Evolutionary conservation across 2,888 invertebrate genomes (phyloP).

Genomic region (Argynnis bischoffii): DNA sequence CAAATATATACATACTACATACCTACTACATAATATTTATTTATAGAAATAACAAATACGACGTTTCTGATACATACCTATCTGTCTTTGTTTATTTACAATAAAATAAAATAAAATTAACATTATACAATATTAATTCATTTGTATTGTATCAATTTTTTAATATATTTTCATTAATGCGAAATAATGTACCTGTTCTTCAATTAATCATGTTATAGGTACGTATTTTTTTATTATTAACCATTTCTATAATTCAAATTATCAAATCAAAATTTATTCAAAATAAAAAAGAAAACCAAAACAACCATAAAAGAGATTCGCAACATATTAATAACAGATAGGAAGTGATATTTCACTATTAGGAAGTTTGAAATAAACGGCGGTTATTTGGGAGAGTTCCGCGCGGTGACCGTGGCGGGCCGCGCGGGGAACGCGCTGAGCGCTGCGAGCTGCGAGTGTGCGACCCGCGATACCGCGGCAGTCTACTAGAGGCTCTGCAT

Average conservation of each 20-base stretch:
- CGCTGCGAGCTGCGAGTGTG: slow-evolving; percentile 18
- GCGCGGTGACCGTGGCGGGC: slow-evolving; percentile 31
- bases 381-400: slow-evolving; percentile 46
- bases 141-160: no score
- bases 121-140: no score
- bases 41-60: slow-evolving; percentile 17
- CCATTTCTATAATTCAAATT: no score
- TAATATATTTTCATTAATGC: no score
- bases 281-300: background rate
- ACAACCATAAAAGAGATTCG: background rate
- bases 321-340: no score
- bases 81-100: no score
- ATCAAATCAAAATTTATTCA: background rate
- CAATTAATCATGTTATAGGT: no score
- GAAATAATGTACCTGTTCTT: no score
- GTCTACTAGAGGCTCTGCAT: slow-evolving; percentile 70
- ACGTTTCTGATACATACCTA: slow-evolving; percentile 2
- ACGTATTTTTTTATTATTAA: no score
- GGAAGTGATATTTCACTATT: background rate
- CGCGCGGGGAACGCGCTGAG: slow-evolving; percentile 34
- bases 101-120: no score
- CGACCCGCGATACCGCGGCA: slow-evolving; percentile 50
- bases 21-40: slow-evolving; percentile 2
- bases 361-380: slow-evolving; percentile 47
- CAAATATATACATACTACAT: background rate